These are phyloP conservation scores for Halichoerus grypus DNA, from an alignment of 2,113 vertebrate species.

Conservation along the genomic window DNA sequence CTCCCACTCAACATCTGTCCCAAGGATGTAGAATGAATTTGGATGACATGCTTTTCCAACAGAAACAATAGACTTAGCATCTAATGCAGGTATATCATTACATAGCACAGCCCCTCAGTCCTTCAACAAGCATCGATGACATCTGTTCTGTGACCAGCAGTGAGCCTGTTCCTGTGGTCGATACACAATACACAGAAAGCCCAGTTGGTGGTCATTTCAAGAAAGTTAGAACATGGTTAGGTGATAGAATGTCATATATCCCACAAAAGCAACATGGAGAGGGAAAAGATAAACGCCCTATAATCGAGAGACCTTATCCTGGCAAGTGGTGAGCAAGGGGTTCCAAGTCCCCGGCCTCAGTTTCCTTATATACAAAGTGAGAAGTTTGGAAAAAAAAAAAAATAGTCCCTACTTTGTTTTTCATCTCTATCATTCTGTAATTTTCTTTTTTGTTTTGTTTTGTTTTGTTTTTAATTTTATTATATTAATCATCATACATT, in stretches of 20 bases:
- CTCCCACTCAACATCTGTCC: not conserved
- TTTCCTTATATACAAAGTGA: not conserved
- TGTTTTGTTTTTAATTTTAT: too few relatives aligned
- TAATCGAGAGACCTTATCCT: not conserved
- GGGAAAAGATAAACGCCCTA: not conserved
- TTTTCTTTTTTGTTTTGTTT: not conserved
- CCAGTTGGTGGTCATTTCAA: not conserved
- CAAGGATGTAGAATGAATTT: not conserved
- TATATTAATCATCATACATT: too few relatives aligned
- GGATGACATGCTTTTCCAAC: not conserved
- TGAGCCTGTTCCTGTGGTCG: not conserved
- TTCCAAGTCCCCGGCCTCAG: not conserved
- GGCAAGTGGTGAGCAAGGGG: not conserved
- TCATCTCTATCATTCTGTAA: not conserved
- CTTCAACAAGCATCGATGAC: too few relatives aligned
- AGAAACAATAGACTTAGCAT: not conserved
- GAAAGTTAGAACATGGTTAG: too few relatives aligned
- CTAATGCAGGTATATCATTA: not conserved
- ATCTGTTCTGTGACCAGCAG: not conserved
- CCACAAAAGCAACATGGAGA: not conserved
- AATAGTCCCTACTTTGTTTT: not conserved
- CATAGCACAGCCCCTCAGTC: fast-evolving
- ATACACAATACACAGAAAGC: not conserved
- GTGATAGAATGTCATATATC: not conserved
- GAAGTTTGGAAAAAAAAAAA: not conserved